These are phyloP conservation scores for Sweltsa coloradensis DNA, from an alignment of 1,140 invertebrate species.

Conservation along the genomic window DNA sequence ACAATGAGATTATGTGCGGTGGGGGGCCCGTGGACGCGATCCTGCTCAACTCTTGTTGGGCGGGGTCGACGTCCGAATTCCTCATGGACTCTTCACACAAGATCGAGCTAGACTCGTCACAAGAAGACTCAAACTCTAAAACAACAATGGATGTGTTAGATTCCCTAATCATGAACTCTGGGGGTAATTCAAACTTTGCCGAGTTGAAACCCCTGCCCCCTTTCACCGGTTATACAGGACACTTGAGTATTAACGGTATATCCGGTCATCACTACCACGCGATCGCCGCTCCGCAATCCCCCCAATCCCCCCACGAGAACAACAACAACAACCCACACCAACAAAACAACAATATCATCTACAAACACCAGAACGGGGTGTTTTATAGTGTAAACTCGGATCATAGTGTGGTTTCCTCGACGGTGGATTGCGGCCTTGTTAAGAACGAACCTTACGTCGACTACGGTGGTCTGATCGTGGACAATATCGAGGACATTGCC, in stretches of 20 bases:
- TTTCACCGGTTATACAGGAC: slow-evolving; percentile 71
- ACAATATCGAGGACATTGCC: slow-evolving; percentile 74
- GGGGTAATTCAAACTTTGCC: slow-evolving; percentile 45
- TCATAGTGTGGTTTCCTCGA: slow-evolving; percentile 26
- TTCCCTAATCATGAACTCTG: slow-evolving; percentile 14
- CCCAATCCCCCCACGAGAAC: slow-evolving; percentile 38
- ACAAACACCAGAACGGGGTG: slow-evolving; percentile 29
- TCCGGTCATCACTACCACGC: slow-evolving; percentile 76
- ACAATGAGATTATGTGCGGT: slow-evolving; percentile 1
- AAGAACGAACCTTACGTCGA: slow-evolving; percentile 36
- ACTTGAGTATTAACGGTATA: slow-evolving; percentile 70
- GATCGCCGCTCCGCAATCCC: slow-evolving; percentile 41
- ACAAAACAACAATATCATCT: slow-evolving; percentile 31
- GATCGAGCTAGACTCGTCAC: neutral
- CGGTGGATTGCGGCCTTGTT: slow-evolving; percentile 27
- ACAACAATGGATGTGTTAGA: slow-evolving; percentile 13
- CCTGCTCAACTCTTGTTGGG: slow-evolving; percentile 28
- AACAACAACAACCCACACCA: slow-evolving; percentile 45
- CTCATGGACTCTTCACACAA: slow-evolving; percentile 2
- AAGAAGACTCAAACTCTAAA: neutral
- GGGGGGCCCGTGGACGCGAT: slow-evolving; percentile 24
- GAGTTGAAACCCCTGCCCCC: slow-evolving; percentile 78
- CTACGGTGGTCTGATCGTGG: slow-evolving; percentile 31
- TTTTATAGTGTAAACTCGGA: slow-evolving; percentile 16
- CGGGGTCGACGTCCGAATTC: slow-evolving; percentile 19